Percentiles rank a stretch among this genome's conserved stretches.
Conservation (phyloP, 1,140 invertebrate genomes). For the Hyles euphorbiae region DNA sequence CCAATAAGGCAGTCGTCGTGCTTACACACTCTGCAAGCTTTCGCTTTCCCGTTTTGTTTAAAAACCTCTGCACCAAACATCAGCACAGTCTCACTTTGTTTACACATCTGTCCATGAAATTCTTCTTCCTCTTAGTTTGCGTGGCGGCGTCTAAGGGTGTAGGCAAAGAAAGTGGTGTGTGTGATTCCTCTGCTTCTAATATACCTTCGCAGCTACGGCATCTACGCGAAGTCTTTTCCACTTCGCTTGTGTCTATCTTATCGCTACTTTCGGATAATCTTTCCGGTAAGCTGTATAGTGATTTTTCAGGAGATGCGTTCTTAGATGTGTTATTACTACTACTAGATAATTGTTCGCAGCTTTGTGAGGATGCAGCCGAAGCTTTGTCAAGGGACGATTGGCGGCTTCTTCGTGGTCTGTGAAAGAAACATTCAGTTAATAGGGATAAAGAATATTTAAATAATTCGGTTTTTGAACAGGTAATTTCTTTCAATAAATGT, state of each 20-base stretch:
- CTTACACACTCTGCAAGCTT: constrained; percentile 61
- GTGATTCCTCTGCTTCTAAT: constrained; percentile 58
- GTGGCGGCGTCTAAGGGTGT: constrained; percentile 60
- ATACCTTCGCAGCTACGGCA: constrained; percentile 69
- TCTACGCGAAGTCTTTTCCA: constrained; percentile 46
- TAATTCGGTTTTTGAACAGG: background rate
- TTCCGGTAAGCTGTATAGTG: constrained; percentile 55
- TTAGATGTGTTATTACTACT: constrained; percentile 52
- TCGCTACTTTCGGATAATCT: constrained; percentile 62
- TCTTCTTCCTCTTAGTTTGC: constrained; percentile 79
- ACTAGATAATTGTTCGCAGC: constrained; percentile 79
- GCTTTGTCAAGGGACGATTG: constrained; percentile 59
- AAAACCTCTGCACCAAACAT: constrained; percentile 32
- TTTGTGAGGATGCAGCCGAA: constrained; percentile 69
- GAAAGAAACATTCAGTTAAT: constrained; percentile 18
- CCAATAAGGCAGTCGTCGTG: constrained; percentile 53
- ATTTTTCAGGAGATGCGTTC: constrained; percentile 55
- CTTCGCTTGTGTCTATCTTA: constrained; percentile 42
- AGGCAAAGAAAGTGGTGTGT: constrained; percentile 56
- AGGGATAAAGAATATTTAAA: background rate
- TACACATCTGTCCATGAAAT: constrained; percentile 87
- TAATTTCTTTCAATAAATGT: too few species aligned
- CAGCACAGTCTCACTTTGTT: constrained; percentile 84
- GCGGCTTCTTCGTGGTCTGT: constrained; percentile 63
- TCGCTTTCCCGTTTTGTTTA: constrained; percentile 18